A percentile compares a stretch with the other conserved stretches of the same genome.
These are phyloP conservation scores for Plecotus auritus DNA, from an alignment of 2,113 vertebrate genomes.

Conservation along the genomic window DNA sequence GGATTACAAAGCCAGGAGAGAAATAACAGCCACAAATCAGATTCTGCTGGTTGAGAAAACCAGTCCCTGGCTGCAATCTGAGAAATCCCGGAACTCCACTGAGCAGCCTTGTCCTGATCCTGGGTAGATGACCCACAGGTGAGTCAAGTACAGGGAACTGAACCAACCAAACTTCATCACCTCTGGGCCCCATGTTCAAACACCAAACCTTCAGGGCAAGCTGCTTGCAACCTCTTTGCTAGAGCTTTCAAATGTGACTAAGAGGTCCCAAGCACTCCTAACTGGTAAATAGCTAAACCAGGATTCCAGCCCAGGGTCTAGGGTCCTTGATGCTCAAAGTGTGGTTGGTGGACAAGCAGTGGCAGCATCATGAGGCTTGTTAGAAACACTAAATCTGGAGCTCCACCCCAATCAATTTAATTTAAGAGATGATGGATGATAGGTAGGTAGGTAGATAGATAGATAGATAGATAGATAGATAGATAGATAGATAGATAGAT, in stretches of 20 bases:
- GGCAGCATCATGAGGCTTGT: not conserved
- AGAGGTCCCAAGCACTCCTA: not conserved
- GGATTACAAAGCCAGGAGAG: not conserved
- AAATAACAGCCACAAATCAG: not conserved
- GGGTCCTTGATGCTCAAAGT: not conserved
- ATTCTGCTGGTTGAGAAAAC: not conserved
- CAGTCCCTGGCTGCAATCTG: not conserved
- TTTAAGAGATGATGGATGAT: not conserved
- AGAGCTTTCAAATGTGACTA: not conserved
- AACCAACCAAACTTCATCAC: not conserved
- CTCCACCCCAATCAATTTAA: not conserved
- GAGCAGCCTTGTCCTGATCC: not conserved
- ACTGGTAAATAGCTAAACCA: not conserved
- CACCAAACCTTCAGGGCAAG: not conserved
- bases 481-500: too few species aligned
- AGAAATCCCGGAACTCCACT: not conserved
- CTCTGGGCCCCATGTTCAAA: not conserved
- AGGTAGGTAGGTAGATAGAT: too few species aligned
- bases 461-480: too few species aligned
- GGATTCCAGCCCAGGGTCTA: not conserved
- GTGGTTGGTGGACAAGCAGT: not conserved
- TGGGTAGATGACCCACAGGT: not conserved
- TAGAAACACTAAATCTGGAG: not conserved
- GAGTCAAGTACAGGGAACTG: not conserved
- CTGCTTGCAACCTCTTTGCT: not conserved